Base-by-base conservation (phyloP, 2,113 vertebrate genomes). In the Ictalurus punctatus region DNA sequence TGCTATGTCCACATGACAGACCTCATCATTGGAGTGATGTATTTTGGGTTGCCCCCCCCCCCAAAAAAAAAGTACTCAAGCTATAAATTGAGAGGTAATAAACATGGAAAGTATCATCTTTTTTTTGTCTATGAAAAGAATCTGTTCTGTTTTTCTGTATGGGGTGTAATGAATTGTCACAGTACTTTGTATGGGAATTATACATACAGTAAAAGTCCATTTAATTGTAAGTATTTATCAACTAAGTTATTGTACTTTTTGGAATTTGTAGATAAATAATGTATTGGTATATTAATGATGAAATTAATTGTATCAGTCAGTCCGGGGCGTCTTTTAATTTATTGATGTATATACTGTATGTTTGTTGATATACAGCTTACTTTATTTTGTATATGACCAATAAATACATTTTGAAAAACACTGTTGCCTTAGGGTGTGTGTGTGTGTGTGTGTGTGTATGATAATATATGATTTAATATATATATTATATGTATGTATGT, bases 351-450 rank as follows among this genome's bases (percentile, higher is more conserved):
- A 97, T 97, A 97, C 92, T 97, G 97, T 97, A 98, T 95, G 97
- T 97, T 97, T 97, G 95, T 96, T 96, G 96, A 98, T 97, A 97
- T 97, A 96, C 97, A 97, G 96, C 96, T 97, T 97, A 97, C 96
- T 97, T 98, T 97, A 98, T 98, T 98, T 98, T 99, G 96, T 98
- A 98, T 97, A 98, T 98, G 97, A 98, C 95, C 96, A 99, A 98
- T 99, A 99, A 99, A 99, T 92, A 95, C 96, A 96, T 98, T 98
- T 96, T 96, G 95, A 97, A 97, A 95, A 97, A 95, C 56, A 63
- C 1, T 7, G 80, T 54, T 63, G 73, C 16, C 3, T 56, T 89
- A 9, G 23, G n/a, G 40, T 34, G 4, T 34, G 40, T 23, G 25
- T 56, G n/a, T n/a, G n/a, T 82, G 67, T 44, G n/a, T 71, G 6